These are phyloP conservation scores for Hipposideros armiger DNA, from an alignment of 2,113 vertebrate species.

Conservation along the genomic window DNA sequence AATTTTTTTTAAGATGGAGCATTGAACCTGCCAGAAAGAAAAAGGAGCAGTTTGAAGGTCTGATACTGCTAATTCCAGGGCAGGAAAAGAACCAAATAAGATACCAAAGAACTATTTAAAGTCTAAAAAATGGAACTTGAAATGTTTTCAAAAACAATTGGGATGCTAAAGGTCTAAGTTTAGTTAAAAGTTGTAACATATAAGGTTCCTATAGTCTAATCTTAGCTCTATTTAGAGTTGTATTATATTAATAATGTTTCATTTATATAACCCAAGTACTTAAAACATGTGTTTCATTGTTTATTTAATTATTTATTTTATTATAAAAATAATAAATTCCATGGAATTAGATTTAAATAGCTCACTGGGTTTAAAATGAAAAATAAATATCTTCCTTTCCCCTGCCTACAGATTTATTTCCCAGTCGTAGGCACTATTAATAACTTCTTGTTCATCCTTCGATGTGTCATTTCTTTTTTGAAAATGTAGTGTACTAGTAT, in stretches of 20 bases:
- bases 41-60: neutral
- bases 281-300: neutral
- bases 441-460: neutral
- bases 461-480: neutral
- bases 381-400: neutral
- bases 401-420: neutral
- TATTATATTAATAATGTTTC: neutral
- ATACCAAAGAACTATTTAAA: neutral
- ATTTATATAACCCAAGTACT: neutral
- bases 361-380: neutral
- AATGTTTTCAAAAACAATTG: neutral
- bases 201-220: neutral
- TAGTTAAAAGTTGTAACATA: neutral
- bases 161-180: neutral
- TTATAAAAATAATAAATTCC: neutral
- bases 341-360: neutral
- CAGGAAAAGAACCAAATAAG: neutral
- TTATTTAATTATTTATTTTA: neutral
- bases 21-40: neutral
- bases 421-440: neutral
- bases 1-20: neutral
- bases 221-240: neutral
- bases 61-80: neutral
- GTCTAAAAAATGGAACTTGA: neutral
- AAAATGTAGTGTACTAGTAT: neutral